These are phyloP conservation scores for Mastomys natalensis DNA, from an alignment of 2,113 vertebrate genomes.

Conservation along the genomic window DNA sequence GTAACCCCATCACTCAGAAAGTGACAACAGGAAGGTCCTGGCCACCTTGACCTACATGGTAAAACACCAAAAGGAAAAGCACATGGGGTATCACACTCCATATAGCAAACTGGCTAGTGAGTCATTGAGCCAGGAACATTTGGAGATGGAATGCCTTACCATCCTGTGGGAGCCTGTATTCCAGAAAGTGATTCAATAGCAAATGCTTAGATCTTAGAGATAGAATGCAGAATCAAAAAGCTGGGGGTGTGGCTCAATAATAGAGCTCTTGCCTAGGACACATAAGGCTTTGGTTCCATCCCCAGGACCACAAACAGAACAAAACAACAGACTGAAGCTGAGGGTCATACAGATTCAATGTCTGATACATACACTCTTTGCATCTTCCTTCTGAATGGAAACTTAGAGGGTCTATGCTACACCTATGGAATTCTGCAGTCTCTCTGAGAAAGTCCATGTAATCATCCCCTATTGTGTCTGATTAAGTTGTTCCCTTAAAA, in stretches of 20 bases:
- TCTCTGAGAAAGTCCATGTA: not conserved
- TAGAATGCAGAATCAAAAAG: not conserved
- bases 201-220: not conserved
- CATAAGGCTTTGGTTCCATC: not conserved
- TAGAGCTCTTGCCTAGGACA: not conserved
- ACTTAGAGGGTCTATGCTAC: not conserved
- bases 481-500: conserved; percentile 5
- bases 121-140: not conserved
- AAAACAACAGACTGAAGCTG: not conserved
- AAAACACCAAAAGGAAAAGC: not conserved
- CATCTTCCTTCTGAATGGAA: not conserved
- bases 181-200: not conserved
- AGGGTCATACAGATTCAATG: not conserved
- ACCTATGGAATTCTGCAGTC: too few species aligned
- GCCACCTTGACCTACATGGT: too few species aligned
- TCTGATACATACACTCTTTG: not conserved
- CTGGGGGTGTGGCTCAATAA: not conserved
- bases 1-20: too few species aligned
- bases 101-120: not conserved
- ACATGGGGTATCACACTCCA: not conserved
- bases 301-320: not conserved
- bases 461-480: not conserved
- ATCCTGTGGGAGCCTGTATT: not conserved
- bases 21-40: too few species aligned
- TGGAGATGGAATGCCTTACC: not conserved